Conservation (phyloP, 2,797 vertebrate species). For the Leptatherina wallacei region DNA sequence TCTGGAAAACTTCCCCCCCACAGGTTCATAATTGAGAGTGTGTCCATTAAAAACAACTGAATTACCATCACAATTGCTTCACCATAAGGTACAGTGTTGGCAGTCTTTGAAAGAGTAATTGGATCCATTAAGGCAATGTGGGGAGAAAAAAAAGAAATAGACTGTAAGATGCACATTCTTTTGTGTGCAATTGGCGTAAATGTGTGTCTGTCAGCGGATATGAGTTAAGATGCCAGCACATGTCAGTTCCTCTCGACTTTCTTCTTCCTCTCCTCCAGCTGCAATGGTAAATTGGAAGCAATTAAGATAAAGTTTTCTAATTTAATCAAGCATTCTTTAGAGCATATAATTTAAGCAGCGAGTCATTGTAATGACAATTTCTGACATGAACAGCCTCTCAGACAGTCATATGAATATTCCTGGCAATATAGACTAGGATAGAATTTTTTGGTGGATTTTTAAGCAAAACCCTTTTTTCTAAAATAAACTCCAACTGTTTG, state of each 20-base stretch:
- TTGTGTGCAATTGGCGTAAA: slow-evolving; percentile 40
- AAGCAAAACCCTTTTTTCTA: slow-evolving; percentile 1
- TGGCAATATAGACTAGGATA: not conserved
- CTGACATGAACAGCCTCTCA: slow-evolving; percentile 14
- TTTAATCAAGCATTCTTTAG: slow-evolving; percentile 53
- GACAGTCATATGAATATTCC: slow-evolving; percentile 2
- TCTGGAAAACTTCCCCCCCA: slow-evolving; percentile 70
- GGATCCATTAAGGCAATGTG: slow-evolving; percentile 75
- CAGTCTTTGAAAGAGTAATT: slow-evolving; percentile 80
- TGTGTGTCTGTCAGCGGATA: slow-evolving; percentile 19
- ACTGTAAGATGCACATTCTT: slow-evolving; percentile 47
- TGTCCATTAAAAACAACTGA: slow-evolving; percentile 81
- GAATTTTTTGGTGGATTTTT: not conserved
- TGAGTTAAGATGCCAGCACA: slow-evolving; percentile 37
- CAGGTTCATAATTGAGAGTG: slow-evolving; percentile 78
- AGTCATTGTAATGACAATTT: slow-evolving; percentile 31
- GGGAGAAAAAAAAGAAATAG: slow-evolving; percentile 52
- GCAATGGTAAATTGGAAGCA: slow-evolving; percentile 52
- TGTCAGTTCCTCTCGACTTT: slow-evolving; percentile 28
- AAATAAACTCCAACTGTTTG: not conserved
- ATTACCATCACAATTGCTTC: slow-evolving; percentile 82
- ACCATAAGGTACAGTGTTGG: slow-evolving; percentile 63
- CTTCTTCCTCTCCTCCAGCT: slow-evolving; percentile 16
- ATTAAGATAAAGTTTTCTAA: slow-evolving; percentile 56
- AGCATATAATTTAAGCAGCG: slow-evolving; percentile 20